phyloP scores from a whole-genome alignment of 2,797 vertebrate species.

The Danio aesculapii region DNA sequence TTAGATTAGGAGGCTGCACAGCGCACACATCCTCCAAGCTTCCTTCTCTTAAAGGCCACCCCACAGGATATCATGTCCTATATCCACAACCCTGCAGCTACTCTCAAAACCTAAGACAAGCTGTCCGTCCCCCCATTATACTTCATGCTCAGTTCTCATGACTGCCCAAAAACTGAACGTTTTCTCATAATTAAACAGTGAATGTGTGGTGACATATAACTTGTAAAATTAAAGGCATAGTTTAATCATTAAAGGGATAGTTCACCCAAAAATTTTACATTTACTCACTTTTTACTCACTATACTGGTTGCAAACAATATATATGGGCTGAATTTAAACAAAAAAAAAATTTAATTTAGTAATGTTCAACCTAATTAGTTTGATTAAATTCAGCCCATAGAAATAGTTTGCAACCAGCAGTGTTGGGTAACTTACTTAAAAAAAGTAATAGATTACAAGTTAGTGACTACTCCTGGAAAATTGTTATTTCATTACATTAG shows the following conservation, averaged over 20 bases:
- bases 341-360: too few species aligned
- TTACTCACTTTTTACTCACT: not conserved
- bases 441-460: too few species aligned
- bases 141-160: slow-evolving; percentile 41
- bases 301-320: too few species aligned
- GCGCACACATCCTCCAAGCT: slow-evolving; percentile 71
- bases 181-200: slow-evolving; percentile 23
- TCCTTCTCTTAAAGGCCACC: slow-evolving; percentile 66
- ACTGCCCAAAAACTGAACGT: slow-evolving; percentile 27
- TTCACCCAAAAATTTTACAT: too few species aligned
- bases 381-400: too few species aligned
- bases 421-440: too few species aligned
- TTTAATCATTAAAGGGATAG: not conserved
- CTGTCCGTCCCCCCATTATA: slow-evolving; percentile 50
- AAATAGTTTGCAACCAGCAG: too few species aligned
- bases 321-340: too few species aligned
- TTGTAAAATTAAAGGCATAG: not conserved
- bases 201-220: not conserved
- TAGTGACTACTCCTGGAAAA: too few species aligned
- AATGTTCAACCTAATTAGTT: too few species aligned
- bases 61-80: slow-evolving; percentile 66
- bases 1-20: slow-evolving; percentile 73
- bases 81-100: slow-evolving; percentile 65
- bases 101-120: slow-evolving; percentile 53
- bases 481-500: too few species aligned